Conservation (phyloP, 2,797 vertebrate genomes). For the Hoplostethus atlanticus region DNA sequence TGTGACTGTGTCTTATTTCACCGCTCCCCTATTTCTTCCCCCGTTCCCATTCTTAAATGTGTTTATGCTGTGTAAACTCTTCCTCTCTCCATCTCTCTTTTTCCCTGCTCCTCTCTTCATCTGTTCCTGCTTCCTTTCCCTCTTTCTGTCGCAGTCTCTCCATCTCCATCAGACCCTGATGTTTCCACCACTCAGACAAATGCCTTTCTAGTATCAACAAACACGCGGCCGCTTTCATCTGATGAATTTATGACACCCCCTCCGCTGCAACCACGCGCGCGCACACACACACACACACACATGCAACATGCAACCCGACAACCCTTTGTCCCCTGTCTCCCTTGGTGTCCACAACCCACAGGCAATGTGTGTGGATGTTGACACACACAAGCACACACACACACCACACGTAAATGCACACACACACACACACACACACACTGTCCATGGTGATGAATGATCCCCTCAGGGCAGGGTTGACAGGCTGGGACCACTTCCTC, state of each 20-base stretch:
- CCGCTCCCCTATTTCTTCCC: not conserved
- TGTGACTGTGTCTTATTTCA: constrained; percentile 30
- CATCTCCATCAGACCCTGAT: constrained; percentile 42
- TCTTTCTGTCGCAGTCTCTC: constrained; percentile 38
- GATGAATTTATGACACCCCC: constrained; percentile 54
- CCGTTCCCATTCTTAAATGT: constrained; percentile 10
- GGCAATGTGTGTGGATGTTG: constrained; percentile 39
- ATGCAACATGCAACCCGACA: constrained; percentile 26
- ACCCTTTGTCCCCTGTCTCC: constrained; percentile 39
- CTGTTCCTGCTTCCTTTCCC: constrained; percentile 65
- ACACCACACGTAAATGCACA: constrained; percentile 40
- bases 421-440: constrained; percentile 51
- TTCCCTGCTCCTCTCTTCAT: constrained; percentile 42
- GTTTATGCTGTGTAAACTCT: constrained; percentile 40
- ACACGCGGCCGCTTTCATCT: constrained; percentile 67
- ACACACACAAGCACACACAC: constrained; percentile 13
- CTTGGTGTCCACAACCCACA: constrained; percentile 48
- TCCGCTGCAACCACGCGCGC: not conserved
- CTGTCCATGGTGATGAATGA: constrained; percentile 81
- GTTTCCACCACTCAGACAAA: constrained; percentile 61
- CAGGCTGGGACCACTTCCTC: constrained; percentile 82
- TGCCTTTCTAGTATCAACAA: constrained; percentile 62
- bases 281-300: constrained; percentile 7
- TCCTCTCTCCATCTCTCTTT: constrained; percentile 55
- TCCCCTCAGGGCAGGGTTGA: constrained; percentile 71